phyloP scores from a whole-genome alignment of 2,797 vertebrate genomes.

The Remorina albescens region DNA sequence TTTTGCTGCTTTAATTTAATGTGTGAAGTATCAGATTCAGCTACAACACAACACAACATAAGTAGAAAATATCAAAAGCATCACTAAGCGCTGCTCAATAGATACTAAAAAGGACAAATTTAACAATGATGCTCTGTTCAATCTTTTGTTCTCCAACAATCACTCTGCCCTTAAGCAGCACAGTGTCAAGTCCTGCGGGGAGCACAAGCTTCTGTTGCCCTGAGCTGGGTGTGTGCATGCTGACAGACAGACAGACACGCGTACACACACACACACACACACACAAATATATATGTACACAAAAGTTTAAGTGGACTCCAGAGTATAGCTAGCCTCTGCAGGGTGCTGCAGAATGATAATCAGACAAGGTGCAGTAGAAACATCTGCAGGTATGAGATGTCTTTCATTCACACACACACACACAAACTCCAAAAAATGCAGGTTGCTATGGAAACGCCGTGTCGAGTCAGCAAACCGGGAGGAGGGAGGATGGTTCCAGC shows the following conservation, averaged over 20 bases:
- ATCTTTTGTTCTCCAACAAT: slow-evolving; percentile 51
- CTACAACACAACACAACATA: background rate
- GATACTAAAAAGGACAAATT: slow-evolving; percentile 5
- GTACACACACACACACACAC: background rate
- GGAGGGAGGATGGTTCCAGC: slow-evolving; percentile 12
- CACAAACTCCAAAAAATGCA: slow-evolving; percentile 10
- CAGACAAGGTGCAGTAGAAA: slow-evolving; percentile 20
- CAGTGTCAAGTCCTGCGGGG: slow-evolving; percentile 30
- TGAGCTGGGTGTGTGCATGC: slow-evolving; percentile 26
- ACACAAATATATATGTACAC: background rate
- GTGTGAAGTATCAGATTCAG: background rate
- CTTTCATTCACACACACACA: slow-evolving; percentile 15
- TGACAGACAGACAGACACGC: slow-evolving; percentile 2
- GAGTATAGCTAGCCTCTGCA: slow-evolving; percentile 16
- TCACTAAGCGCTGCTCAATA: slow-evolving; percentile 7
- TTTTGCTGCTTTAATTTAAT: background rate
- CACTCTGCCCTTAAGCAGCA: slow-evolving; percentile 19
- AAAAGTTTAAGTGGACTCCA: slow-evolving; percentile 21
- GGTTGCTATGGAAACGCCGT: slow-evolving; percentile 71
- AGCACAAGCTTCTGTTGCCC: slow-evolving; percentile 49
- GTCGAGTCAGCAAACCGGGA: slow-evolving; percentile 67
- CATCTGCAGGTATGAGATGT: slow-evolving; percentile 33
- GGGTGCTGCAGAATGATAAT: slow-evolving; percentile 35
- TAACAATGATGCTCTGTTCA: slow-evolving; percentile 12
- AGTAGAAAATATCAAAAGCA: background rate